Evolutionary conservation across 2,888 invertebrate genomes (phyloP), one percentile per base, ranked within the genome.

Genomic region (Xylota segnis): DNA sequence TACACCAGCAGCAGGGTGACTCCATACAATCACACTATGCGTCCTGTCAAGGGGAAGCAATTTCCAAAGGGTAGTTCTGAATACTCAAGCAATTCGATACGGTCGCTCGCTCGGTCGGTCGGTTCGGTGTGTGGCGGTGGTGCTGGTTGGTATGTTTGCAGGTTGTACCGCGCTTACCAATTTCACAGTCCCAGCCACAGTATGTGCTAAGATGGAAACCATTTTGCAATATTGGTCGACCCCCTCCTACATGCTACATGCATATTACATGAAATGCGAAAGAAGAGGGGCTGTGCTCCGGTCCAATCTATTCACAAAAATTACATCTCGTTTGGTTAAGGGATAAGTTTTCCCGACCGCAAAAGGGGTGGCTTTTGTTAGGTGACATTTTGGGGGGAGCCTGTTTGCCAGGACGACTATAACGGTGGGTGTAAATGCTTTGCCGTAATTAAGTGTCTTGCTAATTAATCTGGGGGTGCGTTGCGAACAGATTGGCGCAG

Each of bases 401-500:
- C 34, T 59, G 63, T 23, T 12, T 45, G 10, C 4, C 43, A 32
- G 14, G 29, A 43, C 45, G 56, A n/a, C n/a, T n/a, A n/a, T n/a
- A n/a, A 4, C 10, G 54, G 14, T 40, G 56, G 56, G 32, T 70
- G 47, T 90, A 91, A 91, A 91, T 90, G 90, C 37, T 43, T n/a
- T 90, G 90, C 90, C 91, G 90, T 92, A 91, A 92, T 91, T 92
- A 92, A 92, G 91, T 91, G 90, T 90, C 91, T 91, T 91, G 91
- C 91, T 92, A 92, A 92, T 92, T 92, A 92, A 91, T 91, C 88
- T 87, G 89, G 88, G 90, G 89, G 59, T 37, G 50, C 37, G 58
- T 59, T 72, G 40, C 5, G 37, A 63, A 58, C 74, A 75, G 65
- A 65, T 65, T 78, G 77, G 29, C 63, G 27, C 29, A 54, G 14